Evolutionary conservation across 2,888 invertebrate genomes (phyloP), one percentile per base, ranked within the genome.

Genomic region (Onthophagus sagittarius): DNA sequence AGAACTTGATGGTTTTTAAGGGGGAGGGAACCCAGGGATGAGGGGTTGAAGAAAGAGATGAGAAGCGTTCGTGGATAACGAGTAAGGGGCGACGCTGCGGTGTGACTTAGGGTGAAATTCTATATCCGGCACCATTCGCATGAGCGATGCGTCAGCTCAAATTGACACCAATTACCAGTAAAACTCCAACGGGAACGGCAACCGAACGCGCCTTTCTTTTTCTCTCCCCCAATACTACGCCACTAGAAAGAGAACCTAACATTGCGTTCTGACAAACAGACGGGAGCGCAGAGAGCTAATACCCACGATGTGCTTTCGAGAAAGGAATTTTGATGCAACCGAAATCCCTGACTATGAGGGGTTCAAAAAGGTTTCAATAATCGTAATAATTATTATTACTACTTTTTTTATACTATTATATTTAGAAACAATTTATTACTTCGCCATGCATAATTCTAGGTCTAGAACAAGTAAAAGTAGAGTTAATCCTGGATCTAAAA

Each of bases 91-190:
- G 23, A 23, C 23, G 67, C 32, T 63, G 15, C 15, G 63, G 31
- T 73, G 73, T 71, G 71, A 67, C 70, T 73, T 64, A 79, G 83
- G 83, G 82, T 83, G 85, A 84, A 85, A 85, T 82, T 82, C 83
- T 83, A 85, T 85, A 85, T 84, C 85, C 80, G 81, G 84, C 83
- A 83, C 80, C 81, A 78, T 81, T 83, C 82, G 81, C 83, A 84
- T 83, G 83, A 84, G 80, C 84, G 87, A 88, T 88, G 88, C 88
- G 88, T 88, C 88, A 88, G 88, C 87, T 88, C 88, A 89, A 89
- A 89, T 88, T 89, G 89, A 88, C 88, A 88, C 88, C 88, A 89
- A 89, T 89, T 89, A 89, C 88, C 88, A 88, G 88, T 86, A 88
- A 88, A 88, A 87, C 87, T 84, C 84, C 83, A 84, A 23, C 83